These are phyloP conservation scores for Epinotia bilunana DNA, from an alignment of 2,888 invertebrate genomes.

Conservation along the genomic window DNA sequence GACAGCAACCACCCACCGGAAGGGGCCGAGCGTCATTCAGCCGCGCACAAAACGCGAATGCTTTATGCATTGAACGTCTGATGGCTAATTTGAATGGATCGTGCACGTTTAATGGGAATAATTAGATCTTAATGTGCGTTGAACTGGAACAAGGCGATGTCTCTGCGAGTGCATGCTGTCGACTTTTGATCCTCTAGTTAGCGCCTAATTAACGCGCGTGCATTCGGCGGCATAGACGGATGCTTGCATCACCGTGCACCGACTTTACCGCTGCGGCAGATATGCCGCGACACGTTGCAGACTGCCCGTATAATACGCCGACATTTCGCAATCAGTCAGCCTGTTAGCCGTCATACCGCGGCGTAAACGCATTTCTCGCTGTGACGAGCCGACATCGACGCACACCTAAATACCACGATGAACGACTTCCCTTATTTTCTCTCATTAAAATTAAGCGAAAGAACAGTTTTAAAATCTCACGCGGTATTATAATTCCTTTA, in stretches of 20 bases:
- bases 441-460: constrained; percentile 61
- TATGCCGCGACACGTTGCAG: constrained; percentile 56
- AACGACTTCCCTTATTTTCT: constrained; percentile 66
- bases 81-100: constrained; percentile 83
- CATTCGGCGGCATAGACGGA: constrained; percentile 49
- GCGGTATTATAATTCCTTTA: constrained; percentile 62
- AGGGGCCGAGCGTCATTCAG: constrained; percentile 82
- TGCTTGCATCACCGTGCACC: constrained; percentile 54
- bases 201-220: constrained; percentile 63
- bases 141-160: constrained; percentile 58
- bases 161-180: constrained; percentile 61
- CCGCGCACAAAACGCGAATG: constrained; percentile 80
- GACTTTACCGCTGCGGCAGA: constrained; percentile 52
- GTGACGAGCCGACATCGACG: constrained; percentile 58
- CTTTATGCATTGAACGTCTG: constrained; percentile 79
- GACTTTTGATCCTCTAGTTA: constrained; percentile 65
- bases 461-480: constrained; percentile 60
- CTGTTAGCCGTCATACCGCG: constrained; percentile 58
- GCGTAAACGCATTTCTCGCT: constrained; percentile 61
- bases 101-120: constrained; percentile 80
- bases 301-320: constrained; percentile 53
- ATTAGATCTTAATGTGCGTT: constrained; percentile 73
- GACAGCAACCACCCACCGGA: constrained; percentile 85
- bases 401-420: constrained; percentile 62
- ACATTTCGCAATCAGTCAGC: constrained; percentile 63